phyloP scores from a whole-genome alignment of 1,140 invertebrate genomes.

The Musca vetustissima region DNA sequence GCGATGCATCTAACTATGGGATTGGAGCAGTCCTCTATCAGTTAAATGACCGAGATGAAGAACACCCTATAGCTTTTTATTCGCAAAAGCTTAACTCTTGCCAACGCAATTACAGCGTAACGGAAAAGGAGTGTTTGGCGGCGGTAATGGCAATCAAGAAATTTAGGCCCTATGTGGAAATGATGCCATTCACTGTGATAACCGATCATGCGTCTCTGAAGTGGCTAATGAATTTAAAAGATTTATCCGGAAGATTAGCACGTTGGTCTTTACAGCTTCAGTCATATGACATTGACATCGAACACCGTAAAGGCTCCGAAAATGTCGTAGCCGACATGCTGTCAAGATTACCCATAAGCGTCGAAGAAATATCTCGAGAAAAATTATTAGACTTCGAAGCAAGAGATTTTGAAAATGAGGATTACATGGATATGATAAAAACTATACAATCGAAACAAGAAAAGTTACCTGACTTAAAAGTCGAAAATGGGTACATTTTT shows the following conservation, averaged over 20 bases:
- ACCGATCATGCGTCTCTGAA: neutral
- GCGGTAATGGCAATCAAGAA: neutral
- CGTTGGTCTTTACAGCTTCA: neutral
- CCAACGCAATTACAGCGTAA: neutral
- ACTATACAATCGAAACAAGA: neutral
- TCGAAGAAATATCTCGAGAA: neutral
- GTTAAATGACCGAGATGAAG: neutral
- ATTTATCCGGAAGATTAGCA: slow-evolving; percentile 1
- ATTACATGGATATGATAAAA: neutral
- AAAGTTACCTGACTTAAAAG: slow-evolving; percentile 25
- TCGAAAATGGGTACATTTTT: slow-evolving; percentile 17
- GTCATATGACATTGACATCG: neutral
- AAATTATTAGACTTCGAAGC: neutral
- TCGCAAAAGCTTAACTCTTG: neutral
- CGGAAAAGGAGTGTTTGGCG: neutral
- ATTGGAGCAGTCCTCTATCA: neutral
- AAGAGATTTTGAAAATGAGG: neutral
- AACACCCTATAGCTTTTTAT: neutral
- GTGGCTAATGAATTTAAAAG: neutral
- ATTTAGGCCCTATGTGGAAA: neutral
- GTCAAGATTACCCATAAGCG: neutral
- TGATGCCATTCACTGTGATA: neutral
- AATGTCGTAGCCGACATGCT: slow-evolving; percentile 1
- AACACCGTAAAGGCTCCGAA: neutral
- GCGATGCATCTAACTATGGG: neutral